Conservation (phyloP, 2,888 invertebrate genomes). For the Eupithecia subumbrata region DNA sequence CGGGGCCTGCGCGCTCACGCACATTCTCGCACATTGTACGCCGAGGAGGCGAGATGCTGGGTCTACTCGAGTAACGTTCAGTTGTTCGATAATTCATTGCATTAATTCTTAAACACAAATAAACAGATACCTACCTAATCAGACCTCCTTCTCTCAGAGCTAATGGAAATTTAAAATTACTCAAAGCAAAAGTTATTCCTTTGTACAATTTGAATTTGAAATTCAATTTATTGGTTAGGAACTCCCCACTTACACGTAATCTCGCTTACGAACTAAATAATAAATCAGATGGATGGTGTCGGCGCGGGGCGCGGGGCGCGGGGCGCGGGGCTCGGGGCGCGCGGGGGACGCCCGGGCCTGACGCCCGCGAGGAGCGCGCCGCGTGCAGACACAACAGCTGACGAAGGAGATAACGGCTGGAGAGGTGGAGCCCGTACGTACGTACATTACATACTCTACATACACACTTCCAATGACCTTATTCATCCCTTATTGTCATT, state of each 20-base stretch:
- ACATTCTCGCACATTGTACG: neutral
- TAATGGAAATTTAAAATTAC: conserved; percentile 13
- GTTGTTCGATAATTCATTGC: neutral
- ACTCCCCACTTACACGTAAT: conserved; percentile 30
- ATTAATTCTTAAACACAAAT: neutral
- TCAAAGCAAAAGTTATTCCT: conserved; percentile 11
- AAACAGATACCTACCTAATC: neutral
- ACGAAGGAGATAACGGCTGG: too few relatives aligned
- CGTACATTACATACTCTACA: too few relatives aligned
- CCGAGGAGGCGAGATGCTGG: neutral
- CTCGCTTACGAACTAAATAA: conserved; percentile 55
- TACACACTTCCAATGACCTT: too few relatives aligned
- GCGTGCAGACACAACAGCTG: neutral
- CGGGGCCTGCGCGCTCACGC: too few relatives aligned
- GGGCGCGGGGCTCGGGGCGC: neutral
- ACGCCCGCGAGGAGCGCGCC: too few relatives aligned
- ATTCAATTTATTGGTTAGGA: conserved; percentile 27
- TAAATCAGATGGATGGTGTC: conserved; percentile 48
- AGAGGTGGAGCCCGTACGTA: too few relatives aligned
- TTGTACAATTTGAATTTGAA: conserved; percentile 26
- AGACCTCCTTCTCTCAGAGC: neutral
- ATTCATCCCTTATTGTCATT: too few relatives aligned
- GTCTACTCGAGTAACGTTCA: neutral
- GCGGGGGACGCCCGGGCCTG: too few relatives aligned
- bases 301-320: neutral